Evolutionary conservation across 2,797 vertebrate genomes (phyloP).

Genomic region (Tadarida brasiliensis): DNA sequence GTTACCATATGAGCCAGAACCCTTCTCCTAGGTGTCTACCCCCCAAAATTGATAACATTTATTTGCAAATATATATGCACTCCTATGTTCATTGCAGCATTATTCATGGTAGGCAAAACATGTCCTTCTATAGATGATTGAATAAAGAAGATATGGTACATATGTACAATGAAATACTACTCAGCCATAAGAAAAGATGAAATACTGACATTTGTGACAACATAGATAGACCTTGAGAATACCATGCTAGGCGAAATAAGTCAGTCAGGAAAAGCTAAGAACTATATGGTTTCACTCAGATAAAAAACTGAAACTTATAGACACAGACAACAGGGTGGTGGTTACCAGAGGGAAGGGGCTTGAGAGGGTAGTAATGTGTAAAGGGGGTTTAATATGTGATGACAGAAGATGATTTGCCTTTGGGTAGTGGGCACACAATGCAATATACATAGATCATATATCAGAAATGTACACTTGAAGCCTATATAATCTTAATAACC

Average conservation of each 20-base stretch:
- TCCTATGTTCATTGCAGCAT: not conserved
- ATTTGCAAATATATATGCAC: not conserved
- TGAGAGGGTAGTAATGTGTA: not conserved
- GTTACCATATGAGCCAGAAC: not conserved
- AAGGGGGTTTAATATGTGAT: not conserved
- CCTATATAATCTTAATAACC: not conserved
- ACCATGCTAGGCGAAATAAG: not conserved
- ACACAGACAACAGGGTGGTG: not conserved
- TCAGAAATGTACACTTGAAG: not conserved
- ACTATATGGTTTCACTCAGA: not conserved
- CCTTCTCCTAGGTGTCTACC: not conserved
- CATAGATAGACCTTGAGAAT: not conserved
- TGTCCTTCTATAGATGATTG: not conserved
- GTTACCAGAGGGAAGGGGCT: not conserved
- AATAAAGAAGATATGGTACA: not conserved
- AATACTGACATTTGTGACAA: not conserved
- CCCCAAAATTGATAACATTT: not conserved
- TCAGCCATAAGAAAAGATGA: not conserved
- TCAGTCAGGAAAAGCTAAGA: not conserved
- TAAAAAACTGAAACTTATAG: not conserved
- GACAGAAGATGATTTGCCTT: not conserved
- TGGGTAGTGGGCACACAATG: not conserved
- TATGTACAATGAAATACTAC: not conserved
- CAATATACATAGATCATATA: not conserved
- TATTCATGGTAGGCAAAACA: not conserved